A percentile compares a stretch with the other conserved stretches of the same genome.
These are phyloP conservation scores for Dryobota labecula DNA, from an alignment of 2,888 invertebrate species.

Conservation along the genomic window DNA sequence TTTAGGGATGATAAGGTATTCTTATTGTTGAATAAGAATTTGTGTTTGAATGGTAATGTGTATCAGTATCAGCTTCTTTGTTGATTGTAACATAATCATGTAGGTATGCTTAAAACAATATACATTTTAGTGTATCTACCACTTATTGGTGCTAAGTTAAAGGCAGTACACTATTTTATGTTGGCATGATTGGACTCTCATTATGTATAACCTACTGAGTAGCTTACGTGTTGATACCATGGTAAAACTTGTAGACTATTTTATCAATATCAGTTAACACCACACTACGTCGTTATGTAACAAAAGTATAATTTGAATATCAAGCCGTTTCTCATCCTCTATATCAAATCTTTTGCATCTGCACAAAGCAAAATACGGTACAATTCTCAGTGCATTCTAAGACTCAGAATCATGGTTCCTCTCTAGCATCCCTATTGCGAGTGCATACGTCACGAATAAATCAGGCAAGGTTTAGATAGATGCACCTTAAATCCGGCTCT, in stretches of 20 bases:
- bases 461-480: slow-evolving; percentile 70
- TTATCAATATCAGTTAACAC: background rate
- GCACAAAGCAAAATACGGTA: slow-evolving; percentile 36
- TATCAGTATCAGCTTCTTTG: background rate
- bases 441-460: slow-evolving; percentile 73
- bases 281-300: no score
- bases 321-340: background rate
- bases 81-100: background rate
- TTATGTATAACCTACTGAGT: background rate
- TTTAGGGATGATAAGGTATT: background rate
- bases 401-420: slow-evolving; percentile 44
- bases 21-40: background rate
- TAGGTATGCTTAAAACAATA: background rate
- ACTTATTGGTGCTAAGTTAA: background rate
- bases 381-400: slow-evolving; percentile 39
- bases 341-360: slow-evolving; percentile 8
- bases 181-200: no score
- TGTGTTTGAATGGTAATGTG: background rate
- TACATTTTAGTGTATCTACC: background rate
- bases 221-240: background rate
- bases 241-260: background rate
- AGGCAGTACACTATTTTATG: background rate
- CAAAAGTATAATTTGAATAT: background rate
- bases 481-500: slow-evolving; percentile 68
- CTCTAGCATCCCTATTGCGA: slow-evolving; percentile 50